Percentiles rank a stretch among this genome's conserved stretches.
phyloP scores from a whole-genome alignment of 2,113 vertebrate species.

The Tenebrosternarchus preto region DNA sequence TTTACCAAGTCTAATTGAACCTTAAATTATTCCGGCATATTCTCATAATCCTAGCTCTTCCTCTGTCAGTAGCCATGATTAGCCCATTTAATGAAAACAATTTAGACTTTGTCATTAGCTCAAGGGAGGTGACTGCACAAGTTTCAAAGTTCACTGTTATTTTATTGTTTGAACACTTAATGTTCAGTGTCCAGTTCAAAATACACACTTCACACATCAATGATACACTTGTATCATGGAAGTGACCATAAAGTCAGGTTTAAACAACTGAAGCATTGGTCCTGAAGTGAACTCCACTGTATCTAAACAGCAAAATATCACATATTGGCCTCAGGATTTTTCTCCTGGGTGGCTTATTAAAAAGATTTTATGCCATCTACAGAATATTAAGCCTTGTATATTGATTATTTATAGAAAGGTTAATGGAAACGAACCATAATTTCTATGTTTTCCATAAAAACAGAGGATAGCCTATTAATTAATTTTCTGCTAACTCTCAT shows the following conservation, averaged over 20 bases:
- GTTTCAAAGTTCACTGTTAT: background rate
- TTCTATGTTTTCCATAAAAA: background rate
- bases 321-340: background rate
- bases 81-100: conserved; percentile 13
- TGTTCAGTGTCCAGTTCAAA: background rate
- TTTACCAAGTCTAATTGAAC: conserved; percentile 38
- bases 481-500: no score
- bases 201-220: background rate
- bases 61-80: conserved; percentile 24
- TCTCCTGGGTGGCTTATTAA: background rate
- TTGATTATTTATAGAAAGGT: conserved; percentile 12
- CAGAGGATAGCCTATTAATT: no score
- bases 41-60: background rate
- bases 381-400: conserved; percentile 12
- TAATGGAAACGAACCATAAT: background rate
- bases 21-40: background rate
- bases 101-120: background rate
- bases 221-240: background rate
- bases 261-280: background rate
- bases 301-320: background rate
- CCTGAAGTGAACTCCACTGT: background rate
- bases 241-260: background rate
- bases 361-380: conserved; percentile 13
- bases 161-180: background rate
- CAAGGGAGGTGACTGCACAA: background rate